Base-by-base conservation (phyloP, 2,888 invertebrate genomes). In the Ophraella communa region DNA sequence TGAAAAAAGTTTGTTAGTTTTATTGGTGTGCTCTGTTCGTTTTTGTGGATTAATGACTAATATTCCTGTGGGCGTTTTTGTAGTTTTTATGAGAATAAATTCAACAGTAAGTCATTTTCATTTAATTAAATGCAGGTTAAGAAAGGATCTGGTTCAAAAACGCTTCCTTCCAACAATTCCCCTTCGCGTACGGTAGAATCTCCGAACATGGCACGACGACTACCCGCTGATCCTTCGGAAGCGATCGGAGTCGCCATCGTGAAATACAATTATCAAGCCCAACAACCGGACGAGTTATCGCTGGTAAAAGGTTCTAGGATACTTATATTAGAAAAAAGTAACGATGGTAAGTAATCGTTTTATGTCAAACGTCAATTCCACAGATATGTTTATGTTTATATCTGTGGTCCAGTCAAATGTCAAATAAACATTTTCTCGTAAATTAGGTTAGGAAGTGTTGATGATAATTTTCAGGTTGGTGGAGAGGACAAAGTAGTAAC, bases 281-380 rank as follows among this genome's bases (percentile, higher is more conserved):
- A 96, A 84, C 96, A 98, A 83, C 90, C 95, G 1, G 99, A 99
- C 79, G 99, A 99, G 82, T 85, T 99, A 60, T 91, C 95, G 0
- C 87, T 99, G 69, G 91, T 93, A 47, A 99, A 98, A 85, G 98
- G 97, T 73, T 96, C 96, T 62, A 86, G 94, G 75, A 96, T 99
- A 73, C 87, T 94, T 67, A 98, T 99, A 72, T 85, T 98, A 71
- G 98, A 99, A 84, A 98, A 98, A 84, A 97, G 96, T 77, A 96
- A 96, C 74, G 99, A 99, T 83, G 97, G 81, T 81, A 71, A 74
- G 61, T 70, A 24, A 21, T 20, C n/a, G n/a, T n/a, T n/a, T n/a
- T n/a, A n/a, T n/a, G n/a, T n/a, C n/a, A n/a, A n/a, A n/a, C n/a
- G n/a, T n/a, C n/a, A n/a, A n/a, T n/a, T n/a, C n/a, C n/a, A n/a